phyloP scores from a whole-genome alignment of 2,113 vertebrate genomes.

The Brachypteracias leptosomus region DNA sequence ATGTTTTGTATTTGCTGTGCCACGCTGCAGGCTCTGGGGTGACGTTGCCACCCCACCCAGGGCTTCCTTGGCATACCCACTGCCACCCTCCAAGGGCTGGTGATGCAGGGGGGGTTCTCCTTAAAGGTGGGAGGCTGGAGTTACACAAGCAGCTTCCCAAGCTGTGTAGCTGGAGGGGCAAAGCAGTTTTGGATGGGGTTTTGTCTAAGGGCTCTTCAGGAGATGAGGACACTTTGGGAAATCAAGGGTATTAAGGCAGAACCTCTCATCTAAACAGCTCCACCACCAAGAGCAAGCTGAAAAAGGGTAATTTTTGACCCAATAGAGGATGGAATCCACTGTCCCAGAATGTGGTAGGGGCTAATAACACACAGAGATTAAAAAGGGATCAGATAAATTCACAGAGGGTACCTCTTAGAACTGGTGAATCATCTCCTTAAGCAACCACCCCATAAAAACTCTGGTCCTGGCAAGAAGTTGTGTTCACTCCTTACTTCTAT shows the following conservation, averaged over 20 bases:
- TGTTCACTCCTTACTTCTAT: neutral
- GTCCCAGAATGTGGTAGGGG: neutral
- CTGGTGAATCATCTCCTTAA: neutral
- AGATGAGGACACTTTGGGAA: neutral
- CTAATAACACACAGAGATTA: fast-evolving
- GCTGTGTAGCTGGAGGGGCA: neutral
- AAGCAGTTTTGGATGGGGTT: fast-evolving
- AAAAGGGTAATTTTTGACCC: neutral
- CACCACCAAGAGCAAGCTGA: neutral
- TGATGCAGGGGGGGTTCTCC: neutral
- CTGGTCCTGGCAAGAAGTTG: fast-evolving
- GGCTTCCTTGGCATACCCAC: neutral
- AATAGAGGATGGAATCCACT: neutral
- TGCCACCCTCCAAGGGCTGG: neutral
- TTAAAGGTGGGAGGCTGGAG: neutral
- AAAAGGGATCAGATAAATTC: neutral
- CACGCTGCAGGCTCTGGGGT: neutral
- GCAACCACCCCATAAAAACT: neutral
- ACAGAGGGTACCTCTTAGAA: neutral
- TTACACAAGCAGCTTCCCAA: neutral
- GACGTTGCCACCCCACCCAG: neutral
- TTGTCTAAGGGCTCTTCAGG: neutral
- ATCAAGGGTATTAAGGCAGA: neutral
- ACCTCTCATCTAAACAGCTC: neutral
- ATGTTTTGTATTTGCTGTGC: neutral